phyloP scores from a whole-genome alignment of 2,888 invertebrate genomes.

The Formica aserva region DNA sequence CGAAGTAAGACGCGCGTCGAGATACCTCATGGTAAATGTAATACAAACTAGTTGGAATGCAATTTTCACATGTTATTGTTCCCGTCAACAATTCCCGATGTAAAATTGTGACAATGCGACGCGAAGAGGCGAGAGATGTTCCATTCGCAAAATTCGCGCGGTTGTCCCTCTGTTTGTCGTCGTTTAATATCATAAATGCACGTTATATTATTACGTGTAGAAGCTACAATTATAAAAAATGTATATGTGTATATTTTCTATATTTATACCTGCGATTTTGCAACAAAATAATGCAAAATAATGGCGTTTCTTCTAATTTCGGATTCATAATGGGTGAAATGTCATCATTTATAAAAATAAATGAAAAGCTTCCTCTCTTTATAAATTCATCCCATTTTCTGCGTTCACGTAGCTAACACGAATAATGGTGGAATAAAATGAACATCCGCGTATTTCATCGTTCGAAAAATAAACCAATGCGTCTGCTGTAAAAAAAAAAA shows the following conservation, averaged over 20 bases:
- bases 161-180: background rate
- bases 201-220: background rate
- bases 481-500: background rate
- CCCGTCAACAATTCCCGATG: background rate
- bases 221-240: background rate
- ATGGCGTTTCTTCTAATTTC: background rate
- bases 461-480: background rate
- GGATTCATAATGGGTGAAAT: background rate
- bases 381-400: slow-evolving; percentile 13
- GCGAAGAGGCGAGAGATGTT: background rate
- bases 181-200: background rate
- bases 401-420: background rate
- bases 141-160: background rate
- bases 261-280: background rate
- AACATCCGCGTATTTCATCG: background rate
- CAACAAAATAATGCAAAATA: background rate
- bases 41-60: background rate
- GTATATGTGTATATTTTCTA: background rate
- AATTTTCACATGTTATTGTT: background rate
- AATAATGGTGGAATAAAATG: slow-evolving; percentile 8
- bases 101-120: background rate
- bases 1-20: background rate
- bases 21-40: slow-evolving; percentile 28
- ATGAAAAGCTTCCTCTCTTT: background rate
- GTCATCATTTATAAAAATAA: background rate